phyloP scores from a whole-genome alignment of 2,888 invertebrate species.

The Caenorhabditis zanzibari region DNA sequence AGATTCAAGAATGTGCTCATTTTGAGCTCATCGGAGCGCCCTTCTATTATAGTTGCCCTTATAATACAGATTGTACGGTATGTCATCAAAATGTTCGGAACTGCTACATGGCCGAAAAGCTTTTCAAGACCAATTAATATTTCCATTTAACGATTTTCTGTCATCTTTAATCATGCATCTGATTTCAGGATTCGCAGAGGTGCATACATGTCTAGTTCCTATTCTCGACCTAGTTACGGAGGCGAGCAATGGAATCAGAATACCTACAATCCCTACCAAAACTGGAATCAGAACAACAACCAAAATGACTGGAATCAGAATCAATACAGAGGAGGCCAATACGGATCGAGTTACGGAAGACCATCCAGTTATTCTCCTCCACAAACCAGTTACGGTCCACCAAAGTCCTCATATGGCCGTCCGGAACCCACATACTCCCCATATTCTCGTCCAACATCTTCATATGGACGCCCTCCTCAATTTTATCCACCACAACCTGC shows the following conservation, averaged over 20 bases:
- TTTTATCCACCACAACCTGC: slow-evolving; percentile 38
- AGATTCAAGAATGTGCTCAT: no score
- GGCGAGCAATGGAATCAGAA: slow-evolving; percentile 48
- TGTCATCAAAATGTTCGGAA: no score
- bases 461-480: slow-evolving; percentile 60
- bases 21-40: no score
- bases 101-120: no score
- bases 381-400: slow-evolving; percentile 34
- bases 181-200: slow-evolving; percentile 37
- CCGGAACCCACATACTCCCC: slow-evolving; percentile 56
- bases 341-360: slow-evolving; percentile 45
- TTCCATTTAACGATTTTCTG: neutral
- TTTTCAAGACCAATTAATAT: no score
- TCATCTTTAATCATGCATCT: neutral
- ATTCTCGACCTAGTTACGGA: slow-evolving; percentile 45
- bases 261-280: slow-evolving; percentile 52
- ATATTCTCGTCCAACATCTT: slow-evolving; percentile 56
- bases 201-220: slow-evolving; percentile 54
- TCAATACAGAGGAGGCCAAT: slow-evolving; percentile 31
- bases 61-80: no score
- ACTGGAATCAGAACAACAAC: slow-evolving; percentile 46
- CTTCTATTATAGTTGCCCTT: no score
- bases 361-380: slow-evolving; percentile 43
- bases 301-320: slow-evolving; percentile 39
- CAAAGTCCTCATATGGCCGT: slow-evolving; percentile 46